These are phyloP conservation scores for Bubo bubo DNA, from an alignment of 2,113 vertebrate species.

Conservation along the genomic window DNA sequence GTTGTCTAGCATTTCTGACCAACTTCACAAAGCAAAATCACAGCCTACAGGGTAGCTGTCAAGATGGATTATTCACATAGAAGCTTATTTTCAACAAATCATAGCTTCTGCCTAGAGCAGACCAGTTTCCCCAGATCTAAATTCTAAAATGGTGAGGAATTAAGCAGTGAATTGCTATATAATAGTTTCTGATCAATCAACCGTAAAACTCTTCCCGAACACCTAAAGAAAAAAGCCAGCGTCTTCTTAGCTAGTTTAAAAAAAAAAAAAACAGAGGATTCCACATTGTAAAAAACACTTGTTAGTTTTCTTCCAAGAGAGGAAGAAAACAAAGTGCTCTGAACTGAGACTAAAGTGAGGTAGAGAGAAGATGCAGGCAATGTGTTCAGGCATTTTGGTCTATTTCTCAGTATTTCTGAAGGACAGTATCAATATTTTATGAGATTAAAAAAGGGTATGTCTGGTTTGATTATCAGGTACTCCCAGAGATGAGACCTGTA, in stretches of 20 bases:
- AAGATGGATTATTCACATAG: neutral
- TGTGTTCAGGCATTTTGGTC: neutral
- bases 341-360: neutral
- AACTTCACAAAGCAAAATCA: neutral
- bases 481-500: neutral
- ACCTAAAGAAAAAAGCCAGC: neutral
- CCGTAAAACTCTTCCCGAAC: neutral
- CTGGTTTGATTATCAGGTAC: neutral
- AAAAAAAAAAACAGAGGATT: neutral
- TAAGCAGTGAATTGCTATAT: neutral
- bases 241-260: neutral
- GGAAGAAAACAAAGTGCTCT: neutral
- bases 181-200: neutral
- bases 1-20: neutral
- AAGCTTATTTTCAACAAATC: neutral
- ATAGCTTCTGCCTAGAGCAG: neutral
- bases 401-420: neutral
- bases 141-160: neutral
- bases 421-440: neutral
- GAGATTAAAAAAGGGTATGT: neutral
- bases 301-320: neutral
- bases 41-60: neutral
- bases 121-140: neutral
- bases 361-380: neutral
- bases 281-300: neutral